Evolutionary conservation across 2,113 vertebrate genomes (phyloP), one percentile per base, ranked within the genome.

Genomic region (Myiopsitta monachus): DNA sequence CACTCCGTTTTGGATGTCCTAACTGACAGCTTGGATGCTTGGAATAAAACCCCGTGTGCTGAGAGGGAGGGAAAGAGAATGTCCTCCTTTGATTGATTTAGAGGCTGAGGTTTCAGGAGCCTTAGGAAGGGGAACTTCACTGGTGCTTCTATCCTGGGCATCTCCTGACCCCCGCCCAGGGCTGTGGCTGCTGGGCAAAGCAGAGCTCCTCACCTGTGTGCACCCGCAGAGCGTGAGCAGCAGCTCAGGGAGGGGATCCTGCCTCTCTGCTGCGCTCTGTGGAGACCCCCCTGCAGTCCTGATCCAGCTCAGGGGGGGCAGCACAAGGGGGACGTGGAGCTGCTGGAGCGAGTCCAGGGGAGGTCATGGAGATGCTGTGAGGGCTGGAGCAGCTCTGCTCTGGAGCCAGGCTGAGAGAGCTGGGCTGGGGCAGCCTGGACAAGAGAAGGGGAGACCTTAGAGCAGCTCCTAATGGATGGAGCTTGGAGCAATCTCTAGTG

Each of bases 81-180:
- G 68, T 63, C 26, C 36, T 87, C 49, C 46, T 39, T 4, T 3
- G 24, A 12, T 4, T 3, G 0, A 12, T 91, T 47, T 8, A 69
- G 41, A 49, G 30, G 14, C 19, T 17, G 62, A 76, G 23, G 10
- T 51, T 70, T 64, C 22, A n/a, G 36, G 36, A 68, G 30, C 8
- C 7, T 75, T 19, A 4, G 33, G 59, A 28, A 27, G 46, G 14
- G 8, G 33, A 23, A 24, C 16, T 57, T 83, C 1, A 0, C 31
- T 62, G 61, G 24, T 36, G 21, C 22, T 51, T 80, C 31, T 14
- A 12, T 28, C 26, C 63, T 16, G 24, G 69, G 62, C 38, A 52
- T 18, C 38, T 74, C 54, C 18, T 1, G 6, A 19, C 9, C 16
- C 14, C 26, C 1, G 1, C 18, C 30, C 1, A 1, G 33, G 54